These are phyloP conservation scores for Pseudopodoces humilis DNA, from an alignment of 2,113 vertebrate species.

Conservation along the genomic window DNA sequence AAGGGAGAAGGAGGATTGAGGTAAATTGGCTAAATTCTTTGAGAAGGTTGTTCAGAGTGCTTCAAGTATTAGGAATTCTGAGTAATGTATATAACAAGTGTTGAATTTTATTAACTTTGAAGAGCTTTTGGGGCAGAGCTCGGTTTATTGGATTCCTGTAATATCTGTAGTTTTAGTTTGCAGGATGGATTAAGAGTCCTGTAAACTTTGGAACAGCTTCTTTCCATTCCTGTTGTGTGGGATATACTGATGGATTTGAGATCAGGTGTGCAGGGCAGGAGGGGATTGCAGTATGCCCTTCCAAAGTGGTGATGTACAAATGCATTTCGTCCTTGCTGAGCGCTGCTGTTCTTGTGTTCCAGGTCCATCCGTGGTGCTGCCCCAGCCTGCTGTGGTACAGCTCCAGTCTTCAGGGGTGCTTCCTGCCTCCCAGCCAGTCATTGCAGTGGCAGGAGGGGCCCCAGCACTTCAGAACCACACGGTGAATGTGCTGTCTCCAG, in stretches of 20 bases:
- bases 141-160: neutral
- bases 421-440: slow-evolving; percentile 68
- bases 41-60: neutral
- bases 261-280: neutral
- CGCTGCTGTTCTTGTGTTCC: neutral
- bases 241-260: neutral
- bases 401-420: slow-evolving; percentile 79
- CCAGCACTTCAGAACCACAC: slow-evolving; percentile 71
- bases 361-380: slow-evolving; percentile 83
- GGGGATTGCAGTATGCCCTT: neutral
- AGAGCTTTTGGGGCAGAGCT: neutral
- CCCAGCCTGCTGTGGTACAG: slow-evolving; percentile 83
- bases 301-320: neutral
- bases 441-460: slow-evolving; percentile 71
- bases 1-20: neutral
- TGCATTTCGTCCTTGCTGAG: neutral
- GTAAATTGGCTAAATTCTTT: neutral
- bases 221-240: neutral
- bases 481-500: slow-evolving; percentile 68
- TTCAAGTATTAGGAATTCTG: neutral
- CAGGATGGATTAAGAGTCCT: neutral
- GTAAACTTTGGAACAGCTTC: neutral
- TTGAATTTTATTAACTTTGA: neutral
- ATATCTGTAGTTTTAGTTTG: neutral
- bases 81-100: neutral